Conservation (phyloP, 2,888 invertebrate genomes). For the Petrophora chlorosata region DNA sequence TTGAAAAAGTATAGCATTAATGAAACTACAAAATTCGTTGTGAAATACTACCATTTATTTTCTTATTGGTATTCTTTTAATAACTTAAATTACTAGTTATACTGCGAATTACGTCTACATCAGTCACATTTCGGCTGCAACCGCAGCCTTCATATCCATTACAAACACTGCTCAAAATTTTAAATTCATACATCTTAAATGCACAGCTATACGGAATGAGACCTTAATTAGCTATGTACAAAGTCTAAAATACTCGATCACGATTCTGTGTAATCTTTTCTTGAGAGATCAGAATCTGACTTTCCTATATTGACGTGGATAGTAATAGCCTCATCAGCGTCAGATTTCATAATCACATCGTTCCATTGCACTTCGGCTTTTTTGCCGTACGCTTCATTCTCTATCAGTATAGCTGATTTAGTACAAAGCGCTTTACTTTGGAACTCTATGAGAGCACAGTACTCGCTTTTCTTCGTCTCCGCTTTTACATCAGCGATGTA, state of each 20-base stretch:
- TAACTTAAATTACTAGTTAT: constrained; percentile 22
- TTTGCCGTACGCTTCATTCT: constrained; percentile 75
- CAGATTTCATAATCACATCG: constrained; percentile 72
- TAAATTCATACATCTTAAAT: constrained; percentile 42
- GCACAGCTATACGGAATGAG: constrained; percentile 54
- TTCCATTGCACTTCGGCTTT: constrained; percentile 79
- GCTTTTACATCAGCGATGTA: constrained; percentile 69
- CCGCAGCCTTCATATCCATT: constrained; percentile 19
- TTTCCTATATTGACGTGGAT: constrained; percentile 77
- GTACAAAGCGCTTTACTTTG: constrained; percentile 75
- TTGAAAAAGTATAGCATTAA: too few species aligned
- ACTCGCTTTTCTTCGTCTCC: constrained; percentile 72
- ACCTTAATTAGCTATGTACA: constrained; percentile 33
- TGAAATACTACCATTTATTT: constrained; percentile 44
- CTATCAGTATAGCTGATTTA: constrained; percentile 74
- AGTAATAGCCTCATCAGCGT: constrained; percentile 76
- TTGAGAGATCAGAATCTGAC: constrained; percentile 53
- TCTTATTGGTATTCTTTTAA: constrained; percentile 23
- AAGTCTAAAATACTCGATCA: constrained; percentile 38
- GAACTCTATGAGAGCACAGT: constrained; percentile 75
- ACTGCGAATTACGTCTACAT: constrained; percentile 59
- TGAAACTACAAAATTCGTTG: constrained; percentile 32
- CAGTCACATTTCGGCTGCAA: constrained; percentile 65
- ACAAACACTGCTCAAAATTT: constrained; percentile 17
- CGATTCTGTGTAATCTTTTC: constrained; percentile 60